phyloP scores from a whole-genome alignment of 2,888 invertebrate species.

The Agriopis marginaria region DNA sequence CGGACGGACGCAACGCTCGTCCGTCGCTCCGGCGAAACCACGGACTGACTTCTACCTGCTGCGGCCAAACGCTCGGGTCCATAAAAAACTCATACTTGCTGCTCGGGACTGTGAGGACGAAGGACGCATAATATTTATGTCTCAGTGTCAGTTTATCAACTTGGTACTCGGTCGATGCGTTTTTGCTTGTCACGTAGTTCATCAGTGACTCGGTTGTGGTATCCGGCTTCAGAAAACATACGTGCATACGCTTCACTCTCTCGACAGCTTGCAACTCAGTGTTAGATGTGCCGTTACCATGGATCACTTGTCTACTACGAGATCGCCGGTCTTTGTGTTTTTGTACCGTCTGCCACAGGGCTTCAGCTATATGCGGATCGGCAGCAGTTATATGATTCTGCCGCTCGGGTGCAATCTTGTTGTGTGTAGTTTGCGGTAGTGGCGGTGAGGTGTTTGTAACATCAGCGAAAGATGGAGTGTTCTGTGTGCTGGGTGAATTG shows the following conservation, averaged over 20 bases:
- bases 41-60: not conserved
- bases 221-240: not conserved
- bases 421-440: not conserved
- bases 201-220: not conserved
- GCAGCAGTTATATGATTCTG: not conserved
- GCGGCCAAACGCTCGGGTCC: not conserved
- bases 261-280: not conserved
- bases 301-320: not conserved
- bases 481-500: not conserved
- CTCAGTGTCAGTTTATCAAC: not conserved
- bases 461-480: not conserved
- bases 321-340: not conserved
- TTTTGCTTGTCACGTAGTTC: not conserved
- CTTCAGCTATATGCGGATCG: not conserved
- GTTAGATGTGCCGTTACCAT: not conserved
- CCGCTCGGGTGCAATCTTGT: not conserved
- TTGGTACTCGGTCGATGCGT: not conserved
- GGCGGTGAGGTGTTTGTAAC: not conserved
- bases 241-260: not conserved
- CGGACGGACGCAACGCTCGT: not conserved
- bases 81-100: not conserved
- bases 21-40: slow-evolving; percentile 3
- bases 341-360: not conserved
- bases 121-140: not conserved
- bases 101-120: not conserved